A percentile compares a stretch with the other conserved stretches of the same genome.
Conservation (phyloP, 2,888 invertebrate genomes). For the Orchestes rusci region DNA sequence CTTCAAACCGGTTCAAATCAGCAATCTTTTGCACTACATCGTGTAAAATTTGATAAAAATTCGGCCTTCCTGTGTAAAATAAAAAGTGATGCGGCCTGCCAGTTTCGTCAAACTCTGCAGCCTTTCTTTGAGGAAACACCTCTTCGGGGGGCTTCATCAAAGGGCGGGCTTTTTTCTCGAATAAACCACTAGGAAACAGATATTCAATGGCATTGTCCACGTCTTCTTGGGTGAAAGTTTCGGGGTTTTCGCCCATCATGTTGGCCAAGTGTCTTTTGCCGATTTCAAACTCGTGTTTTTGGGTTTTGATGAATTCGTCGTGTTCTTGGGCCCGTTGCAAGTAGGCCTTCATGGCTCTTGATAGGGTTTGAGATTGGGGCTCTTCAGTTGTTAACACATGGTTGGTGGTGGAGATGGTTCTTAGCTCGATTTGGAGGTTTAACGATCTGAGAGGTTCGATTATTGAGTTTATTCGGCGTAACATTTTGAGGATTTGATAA, state of each 20-base stretch:
- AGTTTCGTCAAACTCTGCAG: conserved; percentile 82
- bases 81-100: conserved; percentile 87
- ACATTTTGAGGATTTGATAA: not conserved
- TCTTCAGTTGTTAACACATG: too few species aligned
- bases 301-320: conserved; percentile 74
- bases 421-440: too few species aligned
- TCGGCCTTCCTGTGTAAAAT: conserved; percentile 86
- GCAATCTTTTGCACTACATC: conserved; percentile 63
- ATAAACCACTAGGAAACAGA: conserved; percentile 92
- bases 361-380: too few species aligned
- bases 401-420: too few species aligned
- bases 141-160: conserved; percentile 84
- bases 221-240: conserved; percentile 80
- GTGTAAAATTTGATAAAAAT: conserved; percentile 75
- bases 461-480: not conserved
- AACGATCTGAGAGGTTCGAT: not conserved
- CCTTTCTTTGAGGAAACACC: conserved; percentile 76
- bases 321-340: conserved; percentile 74
- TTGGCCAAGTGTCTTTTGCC: conserved; percentile 95
- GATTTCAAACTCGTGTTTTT: conserved; percentile 74
- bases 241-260: conserved; percentile 95
- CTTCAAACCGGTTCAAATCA: conserved; percentile 61
- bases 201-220: conserved; percentile 86
- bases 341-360: conserved; percentile 86
- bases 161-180: conserved; percentile 77